Conservation (phyloP, 2,888 invertebrate genomes). For the Chrysina gloriosa region DNA sequence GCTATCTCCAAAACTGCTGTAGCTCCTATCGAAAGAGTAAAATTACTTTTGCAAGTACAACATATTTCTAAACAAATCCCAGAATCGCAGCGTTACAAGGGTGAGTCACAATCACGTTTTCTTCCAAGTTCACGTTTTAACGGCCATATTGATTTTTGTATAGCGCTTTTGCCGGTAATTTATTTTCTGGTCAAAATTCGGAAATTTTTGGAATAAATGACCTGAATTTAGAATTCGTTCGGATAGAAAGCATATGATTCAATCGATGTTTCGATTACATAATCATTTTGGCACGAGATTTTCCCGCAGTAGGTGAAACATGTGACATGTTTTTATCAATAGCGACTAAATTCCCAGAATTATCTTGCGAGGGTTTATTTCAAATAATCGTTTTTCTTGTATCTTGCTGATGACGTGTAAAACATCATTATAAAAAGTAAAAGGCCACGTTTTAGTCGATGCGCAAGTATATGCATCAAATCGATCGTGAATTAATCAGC, state of each 20-base stretch:
- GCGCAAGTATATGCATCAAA: not conserved
- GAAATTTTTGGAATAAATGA: not conserved
- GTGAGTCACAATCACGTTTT: constrained; percentile 63
- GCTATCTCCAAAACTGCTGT: constrained; percentile 95
- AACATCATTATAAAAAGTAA: constrained; percentile 8
- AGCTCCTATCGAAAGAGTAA: constrained; percentile 95
- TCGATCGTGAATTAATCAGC: not conserved
- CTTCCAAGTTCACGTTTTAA: constrained; percentile 21
- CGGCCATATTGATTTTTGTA: constrained; percentile 33
- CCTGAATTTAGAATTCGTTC: not conserved
- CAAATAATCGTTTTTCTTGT: not conserved
- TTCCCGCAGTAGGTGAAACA: constrained; percentile 10
- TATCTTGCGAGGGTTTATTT: constrained; percentile 9
- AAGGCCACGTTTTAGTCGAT: constrained; percentile 29
- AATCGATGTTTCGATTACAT: constrained; percentile 19
- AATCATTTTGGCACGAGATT: constrained; percentile 18
- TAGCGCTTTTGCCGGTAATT: constrained; percentile 9
- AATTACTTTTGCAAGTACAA: constrained; percentile 93
- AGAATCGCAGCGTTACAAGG: constrained; percentile 90
- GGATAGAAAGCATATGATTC: constrained; percentile 5
- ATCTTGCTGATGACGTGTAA: constrained; percentile 33
- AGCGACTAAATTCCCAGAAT: constrained; percentile 11
- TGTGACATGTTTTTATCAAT: constrained; percentile 24
- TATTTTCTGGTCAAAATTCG: not conserved
- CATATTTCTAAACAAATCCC: constrained; percentile 91